Conservation (phyloP, 1,140 invertebrate species). For the Aphelenchoides avenae region DNA sequence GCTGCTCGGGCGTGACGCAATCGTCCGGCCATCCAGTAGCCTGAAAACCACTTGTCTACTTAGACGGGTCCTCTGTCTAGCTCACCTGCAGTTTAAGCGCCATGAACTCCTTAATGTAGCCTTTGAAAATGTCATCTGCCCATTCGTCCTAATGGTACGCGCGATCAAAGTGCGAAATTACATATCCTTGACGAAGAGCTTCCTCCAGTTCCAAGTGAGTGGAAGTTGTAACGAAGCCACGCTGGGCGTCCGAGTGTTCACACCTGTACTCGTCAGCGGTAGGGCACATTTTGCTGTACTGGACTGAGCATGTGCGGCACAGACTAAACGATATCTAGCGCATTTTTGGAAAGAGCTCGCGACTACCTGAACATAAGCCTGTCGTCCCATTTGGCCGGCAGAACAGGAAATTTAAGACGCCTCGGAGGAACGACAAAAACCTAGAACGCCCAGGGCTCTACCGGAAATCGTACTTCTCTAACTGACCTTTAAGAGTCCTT, state of each 20-base stretch:
- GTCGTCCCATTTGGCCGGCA: slow-evolving; percentile 4
- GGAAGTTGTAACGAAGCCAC: slow-evolving; percentile 2
- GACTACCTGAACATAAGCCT: not conserved
- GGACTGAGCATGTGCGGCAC: not conserved
- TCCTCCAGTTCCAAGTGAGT: slow-evolving; percentile 5
- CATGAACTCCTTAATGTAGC: slow-evolving; percentile 3
- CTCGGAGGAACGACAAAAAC: slow-evolving; percentile 4
- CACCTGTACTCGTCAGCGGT: not conserved
- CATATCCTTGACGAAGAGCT: slow-evolving; percentile 2
- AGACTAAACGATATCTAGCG: no score
- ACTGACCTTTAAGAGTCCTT: slow-evolving; percentile 10
- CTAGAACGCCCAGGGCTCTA: no score
- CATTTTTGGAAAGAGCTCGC: no score
- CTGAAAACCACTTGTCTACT: no score
- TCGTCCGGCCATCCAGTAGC: slow-evolving; percentile 6
- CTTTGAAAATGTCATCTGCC: slow-evolving; percentile 1
- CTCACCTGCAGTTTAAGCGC: slow-evolving; percentile 5
- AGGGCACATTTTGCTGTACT: not conserved
- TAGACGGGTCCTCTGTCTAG: no score
- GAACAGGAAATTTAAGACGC: not conserved
- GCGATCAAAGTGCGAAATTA: not conserved
- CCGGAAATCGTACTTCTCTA: no score
- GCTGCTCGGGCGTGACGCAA: not conserved
- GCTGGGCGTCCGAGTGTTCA: not conserved
- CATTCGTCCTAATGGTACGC: not conserved